A percentile compares a stretch with the other conserved stretches of the same genome.
phyloP scores from a whole-genome alignment of 2,113 vertebrate species.

The Istiophorus platypterus region DNA sequence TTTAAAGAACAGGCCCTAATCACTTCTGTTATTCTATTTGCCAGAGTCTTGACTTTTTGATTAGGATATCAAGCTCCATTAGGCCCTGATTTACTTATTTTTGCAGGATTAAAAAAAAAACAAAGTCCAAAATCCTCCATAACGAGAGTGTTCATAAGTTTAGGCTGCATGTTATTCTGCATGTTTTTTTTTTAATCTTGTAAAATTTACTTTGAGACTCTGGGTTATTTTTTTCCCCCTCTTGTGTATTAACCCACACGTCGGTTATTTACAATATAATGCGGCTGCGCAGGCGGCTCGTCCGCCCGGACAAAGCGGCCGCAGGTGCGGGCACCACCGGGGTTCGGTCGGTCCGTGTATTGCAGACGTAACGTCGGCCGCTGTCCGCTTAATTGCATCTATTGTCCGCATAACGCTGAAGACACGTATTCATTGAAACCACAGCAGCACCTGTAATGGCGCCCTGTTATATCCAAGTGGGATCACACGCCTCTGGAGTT shows the following conservation, averaged over 20 bases:
- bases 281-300: slow-evolving; percentile 31
- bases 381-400: slow-evolving; percentile 40
- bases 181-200: no score
- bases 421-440: slow-evolving; percentile 50
- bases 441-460: slow-evolving; percentile 51
- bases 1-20: slow-evolving; percentile 51
- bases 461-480: slow-evolving; percentile 20
- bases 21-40: slow-evolving; percentile 64
- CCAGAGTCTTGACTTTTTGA: slow-evolving; percentile 68
- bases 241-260: slow-evolving; percentile 54
- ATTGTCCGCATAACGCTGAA: slow-evolving; percentile 51
- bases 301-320: slow-evolving; percentile 60
- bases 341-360: slow-evolving; percentile 41
- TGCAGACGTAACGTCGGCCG: slow-evolving; percentile 33
- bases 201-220: no score
- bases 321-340: slow-evolving; percentile 58
- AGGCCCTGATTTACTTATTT: slow-evolving; percentile 7
- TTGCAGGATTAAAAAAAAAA: background rate
- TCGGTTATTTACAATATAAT: slow-evolving; percentile 57
- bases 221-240: background rate
- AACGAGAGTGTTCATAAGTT: background rate
- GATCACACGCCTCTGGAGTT: slow-evolving; percentile 24
- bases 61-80: slow-evolving; percentile 69
- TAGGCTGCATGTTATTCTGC: background rate
- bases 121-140: slow-evolving; percentile 20